Conservation (phyloP, 2,113 vertebrate genomes). For the Tenebrosternarchus preto region DNA sequence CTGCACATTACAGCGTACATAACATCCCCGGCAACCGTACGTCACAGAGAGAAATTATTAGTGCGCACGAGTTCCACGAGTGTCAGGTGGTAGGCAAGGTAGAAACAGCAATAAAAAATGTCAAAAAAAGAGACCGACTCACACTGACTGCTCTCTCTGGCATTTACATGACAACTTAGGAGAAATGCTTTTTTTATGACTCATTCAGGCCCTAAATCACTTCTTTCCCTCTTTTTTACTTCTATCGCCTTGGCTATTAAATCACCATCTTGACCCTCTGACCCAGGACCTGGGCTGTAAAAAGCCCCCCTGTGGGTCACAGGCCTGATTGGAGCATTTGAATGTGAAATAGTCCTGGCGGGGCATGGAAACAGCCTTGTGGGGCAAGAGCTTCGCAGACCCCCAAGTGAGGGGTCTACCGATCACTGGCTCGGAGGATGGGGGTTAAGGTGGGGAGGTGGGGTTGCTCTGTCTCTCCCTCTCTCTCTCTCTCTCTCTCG, state of each 20-base stretch:
- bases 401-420: slow-evolving; percentile 73
- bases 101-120: too few species aligned
- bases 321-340: slow-evolving; percentile 81
- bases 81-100: slow-evolving; percentile 48
- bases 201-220: slow-evolving; percentile 78
- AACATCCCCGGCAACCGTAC: slow-evolving; percentile 46
- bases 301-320: slow-evolving; percentile 75
- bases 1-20: background rate
- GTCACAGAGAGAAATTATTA: slow-evolving; percentile 23
- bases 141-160: slow-evolving; percentile 54
- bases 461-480: slow-evolving; percentile 49
- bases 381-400: slow-evolving; percentile 68
- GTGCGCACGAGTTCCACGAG: slow-evolving; percentile 13
- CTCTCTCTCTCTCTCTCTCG: slow-evolving; percentile 41
- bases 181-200: slow-evolving; percentile 80
- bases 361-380: slow-evolving; percentile 76
- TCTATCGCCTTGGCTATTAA: slow-evolving; percentile 75
- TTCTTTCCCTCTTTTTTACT: slow-evolving; percentile 62
- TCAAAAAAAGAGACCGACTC: slow-evolving; percentile 53
- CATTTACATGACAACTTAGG: slow-evolving; percentile 76
- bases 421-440: slow-evolving; percentile 61
- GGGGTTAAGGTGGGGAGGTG: too few species aligned
- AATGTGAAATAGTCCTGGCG: slow-evolving; percentile 78
- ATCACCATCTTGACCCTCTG: slow-evolving; percentile 80
- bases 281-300: slow-evolving; percentile 75